These are phyloP conservation scores for Gymnothorax javanicus DNA, from an alignment of 2,797 vertebrate species.

Conservation along the genomic window DNA sequence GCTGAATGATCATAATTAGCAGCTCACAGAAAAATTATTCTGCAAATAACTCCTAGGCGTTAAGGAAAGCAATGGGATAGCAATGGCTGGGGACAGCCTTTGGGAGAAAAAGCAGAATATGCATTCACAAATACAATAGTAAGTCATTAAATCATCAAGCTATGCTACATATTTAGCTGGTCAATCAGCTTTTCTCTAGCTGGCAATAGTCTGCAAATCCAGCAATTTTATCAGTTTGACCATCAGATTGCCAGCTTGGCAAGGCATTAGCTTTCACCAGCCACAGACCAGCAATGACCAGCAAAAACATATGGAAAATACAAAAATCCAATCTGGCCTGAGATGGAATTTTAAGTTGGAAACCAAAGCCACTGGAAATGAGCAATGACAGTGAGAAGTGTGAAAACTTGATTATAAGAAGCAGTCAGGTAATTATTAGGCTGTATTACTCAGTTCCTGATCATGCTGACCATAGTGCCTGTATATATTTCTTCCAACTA, in stretches of 20 bases:
- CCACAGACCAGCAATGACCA: too few relatives aligned
- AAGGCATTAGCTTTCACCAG: too few relatives aligned
- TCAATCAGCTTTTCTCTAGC: too few relatives aligned
- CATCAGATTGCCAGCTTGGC: too few relatives aligned
- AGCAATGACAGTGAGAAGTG: not conserved
- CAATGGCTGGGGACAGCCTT: not conserved
- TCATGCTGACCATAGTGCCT: not conserved
- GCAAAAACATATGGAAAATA: too few relatives aligned
- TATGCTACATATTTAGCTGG: not conserved
- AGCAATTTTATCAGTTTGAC: too few relatives aligned
- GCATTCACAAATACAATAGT: not conserved
- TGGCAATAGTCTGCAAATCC: too few relatives aligned
- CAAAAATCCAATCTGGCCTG: too few relatives aligned
- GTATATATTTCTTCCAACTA: not conserved
- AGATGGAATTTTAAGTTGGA: too few relatives aligned
- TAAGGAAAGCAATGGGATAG: slow-evolving; percentile 32
- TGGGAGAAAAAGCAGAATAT: not conserved
- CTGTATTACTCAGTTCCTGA: not conserved
- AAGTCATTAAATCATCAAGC: not conserved
- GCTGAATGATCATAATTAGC: not conserved
- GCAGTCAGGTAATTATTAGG: not conserved
- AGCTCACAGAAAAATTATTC: not conserved
- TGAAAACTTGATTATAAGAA: not conserved
- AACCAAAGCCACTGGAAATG: not conserved
- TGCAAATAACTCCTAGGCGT: slow-evolving; percentile 26